Percentiles rank a stretch among this genome's conserved stretches.
Evolutionary conservation across 37 sponge, comb jelly and placozoan genomes (phyloP).

Genomic region (Crambe crambe): DNA sequence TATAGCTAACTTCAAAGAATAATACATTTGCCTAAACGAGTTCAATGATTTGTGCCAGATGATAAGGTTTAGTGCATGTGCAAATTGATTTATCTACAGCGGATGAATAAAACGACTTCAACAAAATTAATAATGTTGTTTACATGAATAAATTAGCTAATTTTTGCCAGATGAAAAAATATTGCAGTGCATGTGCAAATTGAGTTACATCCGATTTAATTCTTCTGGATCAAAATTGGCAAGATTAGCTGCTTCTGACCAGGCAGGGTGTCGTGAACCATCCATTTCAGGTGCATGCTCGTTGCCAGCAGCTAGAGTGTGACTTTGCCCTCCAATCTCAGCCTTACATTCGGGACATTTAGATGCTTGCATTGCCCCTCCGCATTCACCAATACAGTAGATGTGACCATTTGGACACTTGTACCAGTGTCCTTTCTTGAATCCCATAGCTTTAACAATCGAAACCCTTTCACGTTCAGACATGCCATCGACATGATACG

Average conservation of each 20-base stretch:
- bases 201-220: not conserved
- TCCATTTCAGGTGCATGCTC: slow-evolving; percentile 82
- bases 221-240: slow-evolving; percentile 45
- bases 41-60: no score
- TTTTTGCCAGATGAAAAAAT: no score
- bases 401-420: slow-evolving; percentile 88
- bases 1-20: no score
- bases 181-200: no score
- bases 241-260: slow-evolving; percentile 76
- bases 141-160: no score
- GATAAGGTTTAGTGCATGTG: no score
- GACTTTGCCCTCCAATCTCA: slow-evolving; percentile 77
- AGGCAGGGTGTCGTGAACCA: slow-evolving; percentile 67
- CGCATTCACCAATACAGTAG: slow-evolving; percentile 92
- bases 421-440: slow-evolving; percentile 85
- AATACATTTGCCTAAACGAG: no score
- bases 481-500: slow-evolving; percentile 59
- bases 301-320: slow-evolving; percentile 61
- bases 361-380: slow-evolving; percentile 73
- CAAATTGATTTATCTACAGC: no score
- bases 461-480: slow-evolving; percentile 52
- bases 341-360: slow-evolving; percentile 88
- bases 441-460: slow-evolving; percentile 83
- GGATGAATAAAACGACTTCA: no score
- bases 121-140: no score